Base-by-base conservation (phyloP, 1,140 invertebrate genomes). In the Leptopilina clavipes region DNA sequence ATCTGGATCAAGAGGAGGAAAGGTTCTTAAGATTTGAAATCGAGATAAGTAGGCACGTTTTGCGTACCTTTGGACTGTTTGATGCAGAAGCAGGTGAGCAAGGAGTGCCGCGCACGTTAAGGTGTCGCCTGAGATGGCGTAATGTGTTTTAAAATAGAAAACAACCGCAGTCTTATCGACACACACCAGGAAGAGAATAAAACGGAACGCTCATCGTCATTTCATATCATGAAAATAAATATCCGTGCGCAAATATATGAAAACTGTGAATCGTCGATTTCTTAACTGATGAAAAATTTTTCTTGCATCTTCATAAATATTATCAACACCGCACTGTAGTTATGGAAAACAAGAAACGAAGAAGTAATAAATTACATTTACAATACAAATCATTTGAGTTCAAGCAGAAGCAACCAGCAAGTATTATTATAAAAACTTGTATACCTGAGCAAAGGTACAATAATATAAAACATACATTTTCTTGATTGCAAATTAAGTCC, bases 121-220 rank as follows among this genome's bases (percentile, higher is more conserved):
- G 54, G 54, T 59, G 54, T 59, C 54, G 54, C 54, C 54, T 59
- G 1, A 59, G 54, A 59, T 59, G 54, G 18, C 54, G 54, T 59
- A 59, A 59, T 59, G 18, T n/a, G 54, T 59, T 59, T 59, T 25
- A 59, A 59, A 59, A 59, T 59, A 59, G 54, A 59, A 59, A 59
- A 59, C 54, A 59, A 22, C 54, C 25, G 25, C 54, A 59, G 54
- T 22, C 54, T 59, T 59, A 59, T 59, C 54, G 54, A 31, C 25
- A 59, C 54, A 22, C 54, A 19, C 54, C 54, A 59, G 54, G 54
- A 59, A 59, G 54, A 59, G 54, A 59, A 59, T 59, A 59, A 59
- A 59, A 19, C 54, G 54, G 22, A 14, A 59, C 54, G 54, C 25
- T 31, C 10, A 22, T 22, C 10, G 18, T 25, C 19, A 19, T 59